These are phyloP conservation scores for Brachyptera risi DNA, from an alignment of 2,888 invertebrate genomes.

Conservation along the genomic window DNA sequence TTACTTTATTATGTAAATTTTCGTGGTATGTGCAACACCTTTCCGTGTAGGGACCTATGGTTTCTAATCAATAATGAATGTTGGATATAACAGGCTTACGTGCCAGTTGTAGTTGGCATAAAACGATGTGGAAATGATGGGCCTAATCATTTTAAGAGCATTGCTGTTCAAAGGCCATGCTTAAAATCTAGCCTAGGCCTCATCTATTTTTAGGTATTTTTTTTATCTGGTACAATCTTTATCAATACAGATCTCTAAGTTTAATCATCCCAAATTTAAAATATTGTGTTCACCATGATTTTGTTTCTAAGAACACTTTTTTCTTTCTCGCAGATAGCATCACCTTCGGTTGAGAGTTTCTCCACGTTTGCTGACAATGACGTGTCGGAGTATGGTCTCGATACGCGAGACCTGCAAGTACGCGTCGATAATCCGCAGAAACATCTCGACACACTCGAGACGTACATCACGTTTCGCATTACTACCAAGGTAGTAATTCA, in stretches of 20 bases:
- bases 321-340: constrained; percentile 48
- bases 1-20: too few species aligned
- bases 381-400: constrained; percentile 51
- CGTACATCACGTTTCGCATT: constrained; percentile 65
- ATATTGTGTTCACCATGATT: too few species aligned
- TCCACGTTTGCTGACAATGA: constrained; percentile 57
- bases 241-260: background rate
- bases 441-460: constrained; percentile 65
- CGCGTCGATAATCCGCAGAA: constrained; percentile 70
- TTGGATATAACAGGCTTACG: too few species aligned
- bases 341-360: constrained; percentile 57
- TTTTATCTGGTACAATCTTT: background rate
- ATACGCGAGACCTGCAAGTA: constrained; percentile 57
- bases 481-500: constrained; percentile 63
- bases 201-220: background rate
- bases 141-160: too few species aligned
- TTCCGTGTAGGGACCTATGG: too few species aligned
- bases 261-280: background rate
- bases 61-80: too few species aligned
- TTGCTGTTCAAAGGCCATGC: too few species aligned
- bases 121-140: too few species aligned
- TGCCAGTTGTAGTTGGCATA: too few species aligned
- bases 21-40: too few species aligned
- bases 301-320: too few species aligned
- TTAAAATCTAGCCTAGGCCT: background rate